Evolutionary conservation across 2,797 vertebrate genomes (phyloP).

Genomic region (Echiichthys vipera): DNA sequence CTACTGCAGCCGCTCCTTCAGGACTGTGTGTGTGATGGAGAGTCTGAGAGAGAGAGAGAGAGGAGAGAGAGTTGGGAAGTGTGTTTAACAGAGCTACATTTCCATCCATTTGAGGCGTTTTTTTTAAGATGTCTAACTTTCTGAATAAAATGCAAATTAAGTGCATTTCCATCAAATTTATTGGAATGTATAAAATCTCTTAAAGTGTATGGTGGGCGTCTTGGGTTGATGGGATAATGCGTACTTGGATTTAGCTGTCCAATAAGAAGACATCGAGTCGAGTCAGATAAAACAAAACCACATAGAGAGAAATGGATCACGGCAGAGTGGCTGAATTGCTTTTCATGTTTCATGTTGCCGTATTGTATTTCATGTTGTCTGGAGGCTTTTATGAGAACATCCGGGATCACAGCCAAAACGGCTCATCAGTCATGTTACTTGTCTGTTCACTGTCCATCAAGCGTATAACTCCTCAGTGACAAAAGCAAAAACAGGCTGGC

Average conservation of each 20-base stretch:
- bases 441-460: conserved; percentile 26
- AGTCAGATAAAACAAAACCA: not conserved
- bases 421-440: conserved; percentile 38
- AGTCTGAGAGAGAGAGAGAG: conserved; percentile 2
- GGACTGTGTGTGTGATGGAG: conserved; percentile 14
- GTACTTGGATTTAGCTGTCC: not conserved
- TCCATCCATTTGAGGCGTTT: conserved; percentile 37
- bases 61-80: conserved; percentile 30
- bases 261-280: not conserved
- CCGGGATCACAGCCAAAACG: conserved; percentile 32
- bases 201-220: not conserved
- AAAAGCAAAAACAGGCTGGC: conserved; percentile 22
- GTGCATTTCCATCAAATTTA: conserved; percentile 22
- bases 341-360: conserved; percentile 8
- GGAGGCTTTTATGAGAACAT: conserved; percentile 20
- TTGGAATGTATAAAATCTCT: conserved; percentile 7
- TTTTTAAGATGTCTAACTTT: conserved; percentile 24
- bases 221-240: not conserved
- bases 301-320: conserved; percentile 1
- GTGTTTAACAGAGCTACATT: conserved; percentile 12
- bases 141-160: conserved; percentile 43
- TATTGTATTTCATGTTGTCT: conserved; percentile 30
- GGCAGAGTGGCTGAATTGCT: not conserved
- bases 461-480: conserved; percentile 9
- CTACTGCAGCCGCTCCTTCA: conserved; percentile 49